Percentiles rank a stretch among this genome's conserved stretches.
These are phyloP conservation scores for Malacoraja senta DNA, from an alignment of 2,797 vertebrate genomes.

Conservation along the genomic window DNA sequence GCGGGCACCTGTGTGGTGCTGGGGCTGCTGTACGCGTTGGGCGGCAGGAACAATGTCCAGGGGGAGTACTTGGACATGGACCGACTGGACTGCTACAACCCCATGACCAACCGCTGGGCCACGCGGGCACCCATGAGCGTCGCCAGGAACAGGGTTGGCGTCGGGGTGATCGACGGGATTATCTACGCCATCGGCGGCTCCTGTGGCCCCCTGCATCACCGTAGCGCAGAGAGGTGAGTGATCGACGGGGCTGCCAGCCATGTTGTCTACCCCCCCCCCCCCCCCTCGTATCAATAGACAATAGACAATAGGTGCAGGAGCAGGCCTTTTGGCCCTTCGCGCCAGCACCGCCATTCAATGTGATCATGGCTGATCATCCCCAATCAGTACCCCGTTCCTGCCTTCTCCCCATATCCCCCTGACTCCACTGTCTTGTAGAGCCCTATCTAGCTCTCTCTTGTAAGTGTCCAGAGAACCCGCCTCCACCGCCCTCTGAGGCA, in stretches of 20 bases:
- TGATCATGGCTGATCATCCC: too few species aligned
- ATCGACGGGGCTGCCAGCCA: background rate
- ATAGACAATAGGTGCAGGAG: too few species aligned
- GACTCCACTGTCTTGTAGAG: too few species aligned
- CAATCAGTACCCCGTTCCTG: too few species aligned
- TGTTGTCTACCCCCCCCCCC: background rate
- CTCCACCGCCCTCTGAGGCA: too few species aligned
- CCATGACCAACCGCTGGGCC: conserved; percentile 74
- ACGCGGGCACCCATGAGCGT: conserved; percentile 58
- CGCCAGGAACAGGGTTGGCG: conserved; percentile 68
- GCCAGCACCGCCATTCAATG: too few species aligned
- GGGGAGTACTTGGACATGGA: conserved; percentile 62
- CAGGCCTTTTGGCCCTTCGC: too few species aligned
- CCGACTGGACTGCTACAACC: conserved; percentile 68
- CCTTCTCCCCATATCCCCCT: too few species aligned
- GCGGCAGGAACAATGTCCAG: conserved; percentile 65
- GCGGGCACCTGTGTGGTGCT: conserved; percentile 66
- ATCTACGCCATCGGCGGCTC: conserved; percentile 72
- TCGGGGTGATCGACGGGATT: conserved; percentile 64
- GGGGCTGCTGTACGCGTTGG: conserved; percentile 65
- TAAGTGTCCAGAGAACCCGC: too few species aligned
- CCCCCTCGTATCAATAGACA: background rate
- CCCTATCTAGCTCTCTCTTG: too few species aligned
- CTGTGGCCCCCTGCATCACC: conserved; percentile 64
- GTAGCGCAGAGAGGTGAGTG: conserved; percentile 67